phyloP scores from a whole-genome alignment of 2,888 invertebrate species.

The Corbicula japonica region DNA sequence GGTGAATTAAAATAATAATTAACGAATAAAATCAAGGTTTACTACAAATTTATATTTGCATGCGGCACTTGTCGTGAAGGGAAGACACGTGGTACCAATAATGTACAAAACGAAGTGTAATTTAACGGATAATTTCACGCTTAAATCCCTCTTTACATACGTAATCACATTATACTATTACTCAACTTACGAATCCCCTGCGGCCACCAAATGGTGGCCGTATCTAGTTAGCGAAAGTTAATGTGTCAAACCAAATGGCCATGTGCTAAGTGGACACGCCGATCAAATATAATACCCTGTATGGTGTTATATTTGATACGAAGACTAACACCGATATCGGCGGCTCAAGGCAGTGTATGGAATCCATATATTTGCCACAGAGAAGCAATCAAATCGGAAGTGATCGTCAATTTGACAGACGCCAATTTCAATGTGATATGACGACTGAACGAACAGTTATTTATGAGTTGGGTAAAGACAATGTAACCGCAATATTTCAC shows the following conservation, averaged over 20 bases:
- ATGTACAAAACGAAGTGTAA: conserved; percentile 34
- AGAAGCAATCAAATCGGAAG: too few relatives aligned
- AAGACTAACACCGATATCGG: conserved; percentile 41
- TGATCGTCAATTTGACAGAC: not conserved
- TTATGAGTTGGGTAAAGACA: conserved; percentile 9
- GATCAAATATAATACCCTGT: conserved; percentile 31
- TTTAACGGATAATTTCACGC: conserved; percentile 56
- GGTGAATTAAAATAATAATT: too few relatives aligned
- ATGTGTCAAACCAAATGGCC: conserved; percentile 60
- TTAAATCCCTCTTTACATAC: conserved; percentile 25
- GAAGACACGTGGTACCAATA: conserved; percentile 23
- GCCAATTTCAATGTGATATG: not conserved
- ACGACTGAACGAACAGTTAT: not conserved
- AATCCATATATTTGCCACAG: conserved; percentile 36
- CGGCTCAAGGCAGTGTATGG: conserved; percentile 37
- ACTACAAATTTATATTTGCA: too few relatives aligned
- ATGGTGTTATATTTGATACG: conserved; percentile 54
- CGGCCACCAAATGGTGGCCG: conserved; percentile 42
- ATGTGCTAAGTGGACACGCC: conserved; percentile 42
- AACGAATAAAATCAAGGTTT: too few relatives aligned
- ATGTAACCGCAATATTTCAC: conserved; percentile 29
- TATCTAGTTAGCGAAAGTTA: conserved; percentile 52
- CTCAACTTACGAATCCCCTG: conserved; percentile 29
- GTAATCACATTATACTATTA: conserved; percentile 44
- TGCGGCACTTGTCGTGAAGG: too few relatives aligned